Evolutionary conservation across 37 sponge, comb jelly and placozoan species (phyloP).

Genomic region (Amphimedon queenslandica): DNA sequence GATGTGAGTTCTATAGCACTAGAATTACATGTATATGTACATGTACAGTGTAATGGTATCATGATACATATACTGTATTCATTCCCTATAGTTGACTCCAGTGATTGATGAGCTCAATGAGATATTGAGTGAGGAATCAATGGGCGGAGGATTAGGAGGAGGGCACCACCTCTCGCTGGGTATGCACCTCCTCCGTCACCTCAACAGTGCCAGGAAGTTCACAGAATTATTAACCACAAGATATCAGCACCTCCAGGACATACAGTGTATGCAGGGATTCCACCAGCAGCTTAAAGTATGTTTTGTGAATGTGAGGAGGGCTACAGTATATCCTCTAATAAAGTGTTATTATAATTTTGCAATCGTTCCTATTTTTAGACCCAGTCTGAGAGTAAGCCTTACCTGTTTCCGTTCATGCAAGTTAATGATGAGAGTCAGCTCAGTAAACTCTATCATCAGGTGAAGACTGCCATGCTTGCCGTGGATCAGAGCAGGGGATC

Average conservation of each 20-base stretch:
- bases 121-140: slow-evolving; percentile 40
- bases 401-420: slow-evolving; percentile 67
- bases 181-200: slow-evolving; percentile 49
- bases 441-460: slow-evolving; percentile 29
- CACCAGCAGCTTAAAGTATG: slow-evolving; percentile 13
- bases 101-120: slow-evolving; percentile 27
- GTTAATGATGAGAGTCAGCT: slow-evolving; percentile 14
- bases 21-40: no score
- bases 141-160: slow-evolving; percentile 54
- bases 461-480: slow-evolving; percentile 22
- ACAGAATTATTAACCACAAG: slow-evolving; percentile 34
- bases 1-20: no score
- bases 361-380: not conserved
- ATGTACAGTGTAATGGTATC: not conserved
- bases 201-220: slow-evolving; percentile 48
- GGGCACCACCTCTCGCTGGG: slow-evolving; percentile 66
- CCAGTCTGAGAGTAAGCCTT: slow-evolving; percentile 30
- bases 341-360: not conserved
- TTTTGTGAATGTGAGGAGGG: no score
- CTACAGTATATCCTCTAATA: no score
- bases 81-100: not conserved
- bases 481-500: slow-evolving; percentile 1
- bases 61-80: slow-evolving; percentile 1
- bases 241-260: not conserved
- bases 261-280: slow-evolving; percentile 38